Base-by-base conservation (phyloP, 1,140 invertebrate species). In the Papilio dardanus region DNA sequence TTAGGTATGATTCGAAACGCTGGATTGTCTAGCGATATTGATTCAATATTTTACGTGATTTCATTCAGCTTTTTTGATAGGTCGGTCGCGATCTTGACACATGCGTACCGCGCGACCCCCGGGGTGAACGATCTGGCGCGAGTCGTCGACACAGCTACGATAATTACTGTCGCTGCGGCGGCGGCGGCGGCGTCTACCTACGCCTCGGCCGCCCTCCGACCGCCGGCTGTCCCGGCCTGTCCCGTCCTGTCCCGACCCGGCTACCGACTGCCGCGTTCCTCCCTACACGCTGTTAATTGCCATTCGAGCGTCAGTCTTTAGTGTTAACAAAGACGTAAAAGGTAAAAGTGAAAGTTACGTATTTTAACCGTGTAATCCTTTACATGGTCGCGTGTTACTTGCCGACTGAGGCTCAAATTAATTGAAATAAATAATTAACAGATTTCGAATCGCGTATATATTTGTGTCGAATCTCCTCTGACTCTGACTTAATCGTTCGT, bases 81-180 rank as follows among this genome's bases (percentile, higher is more conserved):
- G 77, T 74, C 78, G 79, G 80, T 77, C 75, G 83, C 82, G 75
- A 79, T 83, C 81, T 81, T 79, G 83, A 84, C 83, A 82, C 84
- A 84, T 86, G 88, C 82, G 85, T 90, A 86, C 83, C 88, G 81
- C 88, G 81, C 85, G 85, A 83, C 80, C 85, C 86, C 82, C 85
- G 86, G 89, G 89, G 89, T 91, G 87, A 91, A 91, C 83, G 89
- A 79, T 88, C 88, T 83, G 82, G 77, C 80, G 65, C 78, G 87
- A 91, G 88, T 91, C 88, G 88, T 82, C 88, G 89, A 89, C 89
- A 88, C 84, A 79, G 76, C 78, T 77, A 81, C 83, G 87, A 89
- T 91, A 91, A 91, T 91, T 91, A 90, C 87, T 87, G 86, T 88
- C 89, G 84, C 86, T 83, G 80, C 77, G 77, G 67, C 35, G 67